These are phyloP conservation scores for Leptopilina myrica DNA, from an alignment of 2,888 invertebrate species.

Conservation along the genomic window DNA sequence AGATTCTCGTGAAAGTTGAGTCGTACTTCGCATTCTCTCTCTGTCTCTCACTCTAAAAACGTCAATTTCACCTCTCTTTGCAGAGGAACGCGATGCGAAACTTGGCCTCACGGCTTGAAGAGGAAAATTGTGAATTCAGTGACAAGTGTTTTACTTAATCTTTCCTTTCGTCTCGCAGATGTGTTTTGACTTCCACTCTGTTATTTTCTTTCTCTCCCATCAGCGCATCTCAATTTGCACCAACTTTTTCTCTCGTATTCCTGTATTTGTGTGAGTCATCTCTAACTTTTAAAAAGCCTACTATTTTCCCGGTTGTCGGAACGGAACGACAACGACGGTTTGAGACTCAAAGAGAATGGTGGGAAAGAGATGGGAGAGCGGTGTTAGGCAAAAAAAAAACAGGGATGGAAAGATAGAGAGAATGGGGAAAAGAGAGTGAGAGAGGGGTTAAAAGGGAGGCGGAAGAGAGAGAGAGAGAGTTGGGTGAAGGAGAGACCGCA, in stretches of 20 bases:
- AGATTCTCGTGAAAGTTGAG: conserved; percentile 2
- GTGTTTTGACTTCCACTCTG: conserved; percentile 35
- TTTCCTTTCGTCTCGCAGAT: conserved; percentile 34
- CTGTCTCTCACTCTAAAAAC: neutral
- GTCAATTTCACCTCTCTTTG: neutral
- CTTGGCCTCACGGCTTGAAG: conserved; percentile 1
- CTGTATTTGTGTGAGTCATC: neutral
- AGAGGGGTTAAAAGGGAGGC: conserved; percentile 38
- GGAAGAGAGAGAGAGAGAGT: conserved; percentile 23
- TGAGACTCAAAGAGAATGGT: neutral
- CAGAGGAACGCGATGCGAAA: conserved; percentile 2
- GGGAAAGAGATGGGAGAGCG: neutral
- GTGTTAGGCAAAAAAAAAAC: neutral
- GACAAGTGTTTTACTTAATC: conserved; percentile 41
- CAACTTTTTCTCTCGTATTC: conserved; percentile 13
- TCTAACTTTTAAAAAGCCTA: conserved; percentile 41
- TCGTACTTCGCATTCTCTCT: neutral
- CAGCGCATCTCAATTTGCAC: conserved; percentile 39
- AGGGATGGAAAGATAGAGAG: conserved; percentile 1
- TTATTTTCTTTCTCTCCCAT: conserved; percentile 32
- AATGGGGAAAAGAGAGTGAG: conserved; percentile 41
- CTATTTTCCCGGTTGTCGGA: conserved; percentile 32
- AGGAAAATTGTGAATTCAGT: conserved; percentile 37
- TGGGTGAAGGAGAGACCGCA: conserved; percentile 23
- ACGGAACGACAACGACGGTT: neutral